Base-by-base conservation (phyloP, 2,113 vertebrate species). In the Hypomesus transpacificus region DNA sequence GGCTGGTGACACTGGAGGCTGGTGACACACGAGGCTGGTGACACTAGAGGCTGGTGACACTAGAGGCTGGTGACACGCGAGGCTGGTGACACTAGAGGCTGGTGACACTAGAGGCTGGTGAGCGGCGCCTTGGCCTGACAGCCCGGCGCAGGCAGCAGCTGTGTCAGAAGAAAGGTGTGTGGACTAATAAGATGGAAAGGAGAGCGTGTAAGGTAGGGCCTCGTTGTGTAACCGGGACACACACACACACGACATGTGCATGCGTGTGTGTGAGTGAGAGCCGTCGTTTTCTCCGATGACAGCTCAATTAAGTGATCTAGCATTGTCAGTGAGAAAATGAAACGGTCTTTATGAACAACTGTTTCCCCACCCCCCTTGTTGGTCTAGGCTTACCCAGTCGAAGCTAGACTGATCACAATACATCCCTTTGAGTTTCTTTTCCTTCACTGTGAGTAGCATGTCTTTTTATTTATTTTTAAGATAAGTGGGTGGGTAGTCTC, bases 151-250 rank as follows among this genome's bases (percentile, higher is more conserved):
- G 84, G 83, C 75, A 89, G 85, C 82, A 91, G 90, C 87, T 91
- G 89, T 80, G 85, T 90, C 87, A 89, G 85, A 87, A 82, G 76
- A 80, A 89, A 91, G 89, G 92, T 90, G 89, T 91, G 88, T 87
- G 86, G 80, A 90, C 88, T 91, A 93, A 92, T 89, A 88, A 90
- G 88, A 89, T 80, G 86, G 88, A 72, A 70, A 84, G 88, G 88
- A 72, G 71, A 84, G 88, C 87, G 84, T 87, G 88, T 85, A 87
- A 91, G 85, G 82, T 71, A 69, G 71, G 74, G 75, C 74, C 66
- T 77, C 66, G 62, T 85, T 81, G 84, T 83, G 80, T 81, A 87
- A 85, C 78, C 76, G 63, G 74, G 21, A 71, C 81, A 82, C 54
- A 70, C 74, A 34, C 31, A 34, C 31, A 34, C 39, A 46, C 39